Evolutionary conservation across 2,888 invertebrate genomes (phyloP).

Genomic region (Drosophila picticornis): DNA sequence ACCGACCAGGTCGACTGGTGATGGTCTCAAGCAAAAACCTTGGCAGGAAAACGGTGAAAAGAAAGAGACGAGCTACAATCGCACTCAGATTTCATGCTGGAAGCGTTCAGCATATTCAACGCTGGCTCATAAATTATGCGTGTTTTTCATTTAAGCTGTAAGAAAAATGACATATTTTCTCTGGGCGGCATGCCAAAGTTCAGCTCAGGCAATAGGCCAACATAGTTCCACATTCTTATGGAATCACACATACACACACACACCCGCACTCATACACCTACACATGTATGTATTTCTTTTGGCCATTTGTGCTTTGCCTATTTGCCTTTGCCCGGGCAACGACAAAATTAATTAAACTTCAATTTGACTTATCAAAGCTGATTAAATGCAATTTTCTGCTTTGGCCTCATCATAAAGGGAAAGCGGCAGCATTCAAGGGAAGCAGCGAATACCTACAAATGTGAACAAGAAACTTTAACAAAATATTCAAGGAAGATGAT

Average conservation of each 20-base stretch:
- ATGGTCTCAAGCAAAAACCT: constrained; percentile 4
- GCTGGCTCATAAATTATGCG: constrained; percentile 67
- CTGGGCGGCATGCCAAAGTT: constrained; percentile 48
- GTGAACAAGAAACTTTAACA: constrained; percentile 5
- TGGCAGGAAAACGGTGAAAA: constrained; percentile 2
- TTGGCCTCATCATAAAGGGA: neutral
- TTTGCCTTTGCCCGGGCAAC: constrained; percentile 37
- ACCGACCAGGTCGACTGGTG: constrained; percentile 22
- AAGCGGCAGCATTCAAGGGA: neutral
- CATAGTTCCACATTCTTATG: constrained; percentile 19
- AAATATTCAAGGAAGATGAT: constrained; percentile 15
- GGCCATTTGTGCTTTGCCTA: constrained; percentile 30
- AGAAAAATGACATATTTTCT: constrained; percentile 77
- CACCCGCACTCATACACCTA: neutral
- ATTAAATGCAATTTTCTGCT: constrained; percentile 58
- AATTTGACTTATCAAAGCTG: constrained; percentile 65
- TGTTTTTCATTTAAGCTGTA: constrained; percentile 60
- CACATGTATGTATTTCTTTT: constrained; percentile 19
- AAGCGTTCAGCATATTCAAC: constrained; percentile 44
- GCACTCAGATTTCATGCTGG: constrained; percentile 58
- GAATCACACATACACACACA: constrained; percentile 18
- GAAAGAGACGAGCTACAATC: constrained; percentile 10
- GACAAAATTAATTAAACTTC: constrained; percentile 69
- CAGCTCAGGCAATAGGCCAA: constrained; percentile 48
- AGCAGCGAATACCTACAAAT: neutral